Base-by-base conservation (phyloP, 2,888 invertebrate genomes). In the Gastrophysa polygoni region DNA sequence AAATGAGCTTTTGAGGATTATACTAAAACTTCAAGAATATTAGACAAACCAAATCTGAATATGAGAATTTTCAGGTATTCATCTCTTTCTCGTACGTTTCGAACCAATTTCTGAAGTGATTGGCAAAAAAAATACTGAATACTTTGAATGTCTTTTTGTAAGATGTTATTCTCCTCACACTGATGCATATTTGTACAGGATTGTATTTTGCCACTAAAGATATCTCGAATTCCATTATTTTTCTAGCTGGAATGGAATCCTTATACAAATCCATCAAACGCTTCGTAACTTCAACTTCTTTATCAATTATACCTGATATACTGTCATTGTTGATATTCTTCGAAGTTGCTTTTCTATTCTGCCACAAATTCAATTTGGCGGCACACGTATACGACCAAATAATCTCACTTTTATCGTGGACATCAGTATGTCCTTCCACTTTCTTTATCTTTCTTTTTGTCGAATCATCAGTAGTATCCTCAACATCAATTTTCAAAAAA, bases 261-360 rank as follows among this genome's bases (percentile, higher is more conserved):
- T 70, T 68, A 43, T 70, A 69, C n/a, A 67, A 58, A 24, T 76
- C 63, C 10, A 74, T 51, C 11, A 81, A 66, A 48, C 75, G 74
- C 4, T 81, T 71, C 1, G 82, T 78, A 16, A 82, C 73, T 8
- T 75, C 56, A 1, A 72, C 74, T 71, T 83, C 82, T 58, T 72
- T 79, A 29, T 81, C 78, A 17, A 83, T 68, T 2, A 71, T 62
- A 57, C 73, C 74, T 7, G 16, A 1, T 1, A 73, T 47, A 8
- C 67, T 65, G 60, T 77, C 71, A 68, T 61, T 17, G 68, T 68
- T 17, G 68, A 69, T 21, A 68, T 77, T n/a, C 68, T 57, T 20
- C 71, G 68, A 3, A 68, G 64, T 66, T 77, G 80, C 50, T 82
- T 75, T 1, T 75, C 70, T 11, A 64, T 29, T 50, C 14, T 34